A percentile compares a stretch with the other conserved stretches of the same genome.
Evolutionary conservation across 2,113 vertebrate genomes (phyloP).

Genomic region (Phaetusa simplex): DNA sequence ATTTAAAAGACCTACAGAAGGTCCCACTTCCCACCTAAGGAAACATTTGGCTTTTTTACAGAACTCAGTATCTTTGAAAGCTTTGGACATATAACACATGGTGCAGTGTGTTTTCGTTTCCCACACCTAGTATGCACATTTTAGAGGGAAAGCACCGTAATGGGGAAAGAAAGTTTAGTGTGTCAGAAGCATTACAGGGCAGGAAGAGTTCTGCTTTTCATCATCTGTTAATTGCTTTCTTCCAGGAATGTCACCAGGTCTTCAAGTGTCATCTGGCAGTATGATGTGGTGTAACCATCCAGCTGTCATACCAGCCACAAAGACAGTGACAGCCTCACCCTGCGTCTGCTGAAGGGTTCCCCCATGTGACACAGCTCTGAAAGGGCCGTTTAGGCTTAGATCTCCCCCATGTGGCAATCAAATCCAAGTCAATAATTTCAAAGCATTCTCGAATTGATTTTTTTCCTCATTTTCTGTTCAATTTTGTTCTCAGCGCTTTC

Average conservation of each 20-base stretch:
- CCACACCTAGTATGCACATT: not conserved
- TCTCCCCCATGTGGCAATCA: conserved; percentile 31
- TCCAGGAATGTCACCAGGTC: not conserved
- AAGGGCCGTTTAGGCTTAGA: not conserved
- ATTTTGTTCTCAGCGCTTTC: not conserved
- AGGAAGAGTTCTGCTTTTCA: not conserved
- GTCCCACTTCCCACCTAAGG: not conserved
- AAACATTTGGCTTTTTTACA: not conserved
- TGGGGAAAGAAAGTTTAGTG: not conserved
- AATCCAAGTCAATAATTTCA: not conserved
- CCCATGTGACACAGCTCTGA: not conserved
- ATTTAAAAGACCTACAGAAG: not conserved
- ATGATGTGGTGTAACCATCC: not conserved
- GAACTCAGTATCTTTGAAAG: not conserved
- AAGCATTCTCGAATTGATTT: not conserved
- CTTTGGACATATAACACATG: not conserved
- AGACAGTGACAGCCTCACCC: not conserved
- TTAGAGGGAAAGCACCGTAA: not conserved
- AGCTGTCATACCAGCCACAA: not conserved
- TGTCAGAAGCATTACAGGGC: not conserved
- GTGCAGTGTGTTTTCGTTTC: not conserved
- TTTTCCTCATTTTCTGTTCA: not conserved
- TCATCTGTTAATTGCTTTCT: not conserved
- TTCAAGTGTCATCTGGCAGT: not conserved
- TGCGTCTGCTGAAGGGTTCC: not conserved